Conservation (phyloP, 2,888 invertebrate species). For the Dynastes grantii region DNA sequence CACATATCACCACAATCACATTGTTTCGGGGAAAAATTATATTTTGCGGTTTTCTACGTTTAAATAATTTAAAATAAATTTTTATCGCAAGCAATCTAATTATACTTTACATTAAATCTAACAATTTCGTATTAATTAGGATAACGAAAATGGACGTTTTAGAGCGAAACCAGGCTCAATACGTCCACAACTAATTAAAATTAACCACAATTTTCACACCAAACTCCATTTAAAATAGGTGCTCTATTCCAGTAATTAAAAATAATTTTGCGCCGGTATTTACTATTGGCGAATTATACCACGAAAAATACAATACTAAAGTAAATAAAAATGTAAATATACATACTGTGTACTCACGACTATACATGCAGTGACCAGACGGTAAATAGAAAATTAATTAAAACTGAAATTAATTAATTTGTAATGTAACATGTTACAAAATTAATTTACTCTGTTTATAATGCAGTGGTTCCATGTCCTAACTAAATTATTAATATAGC, state of each 20-base stretch:
- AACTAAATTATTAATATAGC: conserved; percentile 10
- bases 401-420: conserved; percentile 62
- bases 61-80: neutral
- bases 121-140: too few relatives aligned
- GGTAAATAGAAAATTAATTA: conserved; percentile 61
- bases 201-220: conserved; percentile 26
- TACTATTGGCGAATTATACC: conserved; percentile 12
- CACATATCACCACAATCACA: too few relatives aligned
- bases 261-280: conserved; percentile 25
- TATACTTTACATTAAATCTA: too few relatives aligned
- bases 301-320: conserved; percentile 21
- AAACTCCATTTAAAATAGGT: conserved; percentile 26
- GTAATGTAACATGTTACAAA: conserved; percentile 57
- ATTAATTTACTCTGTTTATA: conserved; percentile 45
- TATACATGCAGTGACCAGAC: conserved; percentile 54
- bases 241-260: conserved; percentile 44
- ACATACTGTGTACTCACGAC: conserved; percentile 5
- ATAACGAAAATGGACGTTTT: too few relatives aligned
- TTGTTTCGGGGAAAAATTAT: too few relatives aligned
- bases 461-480: neutral
- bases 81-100: neutral
- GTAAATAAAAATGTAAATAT: conserved; percentile 43
- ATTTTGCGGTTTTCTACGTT: too few relatives aligned
- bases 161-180: too few relatives aligned
- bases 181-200: conserved; percentile 15